phyloP scores from a whole-genome alignment of 1,140 invertebrate species.

The Venustaconcha ellipsiformis region DNA sequence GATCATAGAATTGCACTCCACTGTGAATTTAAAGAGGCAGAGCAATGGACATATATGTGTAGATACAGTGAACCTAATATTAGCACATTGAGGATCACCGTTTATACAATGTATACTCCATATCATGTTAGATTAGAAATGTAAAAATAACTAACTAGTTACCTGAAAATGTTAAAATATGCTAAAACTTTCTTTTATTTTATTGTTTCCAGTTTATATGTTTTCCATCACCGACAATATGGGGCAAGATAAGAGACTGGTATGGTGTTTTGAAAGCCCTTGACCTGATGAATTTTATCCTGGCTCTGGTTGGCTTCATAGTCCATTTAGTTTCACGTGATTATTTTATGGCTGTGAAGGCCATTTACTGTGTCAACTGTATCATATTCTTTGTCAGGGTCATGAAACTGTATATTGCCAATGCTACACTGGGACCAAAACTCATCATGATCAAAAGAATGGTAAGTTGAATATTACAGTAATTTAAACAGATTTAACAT shows the following conservation, averaged over 20 bases:
- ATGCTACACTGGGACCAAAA: constrained; percentile 68
- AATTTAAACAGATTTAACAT: not conserved
- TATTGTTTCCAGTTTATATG: constrained; percentile 43
- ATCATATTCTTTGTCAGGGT: constrained; percentile 63
- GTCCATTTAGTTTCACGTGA: constrained; percentile 30
- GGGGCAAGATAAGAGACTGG: constrained; percentile 56
- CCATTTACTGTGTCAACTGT: constrained; percentile 57
- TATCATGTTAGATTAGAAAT: too few species aligned
- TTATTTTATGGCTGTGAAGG: constrained; percentile 44
- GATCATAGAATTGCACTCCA: too few species aligned
- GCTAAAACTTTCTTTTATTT: too few species aligned
- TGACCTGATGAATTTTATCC: constrained; percentile 53
- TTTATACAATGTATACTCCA: too few species aligned
- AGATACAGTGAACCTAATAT: too few species aligned
- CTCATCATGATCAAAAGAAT: constrained; percentile 70
- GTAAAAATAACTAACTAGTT: too few species aligned
- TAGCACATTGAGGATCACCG: too few species aligned
- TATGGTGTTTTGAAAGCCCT: constrained; percentile 57
- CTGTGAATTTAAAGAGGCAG: too few species aligned
- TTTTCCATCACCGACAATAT: constrained; percentile 52
- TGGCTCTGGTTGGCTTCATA: constrained; percentile 55
- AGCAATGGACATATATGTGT: too few species aligned
- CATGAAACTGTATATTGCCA: constrained; percentile 60
- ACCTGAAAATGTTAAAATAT: too few species aligned
- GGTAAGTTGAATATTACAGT: constrained; percentile 50